Percentiles rank a stretch among this genome's conserved stretches.
Evolutionary conservation across 2,113 vertebrate genomes (phyloP).

Genomic region (Odocoileus hemionus): DNA sequence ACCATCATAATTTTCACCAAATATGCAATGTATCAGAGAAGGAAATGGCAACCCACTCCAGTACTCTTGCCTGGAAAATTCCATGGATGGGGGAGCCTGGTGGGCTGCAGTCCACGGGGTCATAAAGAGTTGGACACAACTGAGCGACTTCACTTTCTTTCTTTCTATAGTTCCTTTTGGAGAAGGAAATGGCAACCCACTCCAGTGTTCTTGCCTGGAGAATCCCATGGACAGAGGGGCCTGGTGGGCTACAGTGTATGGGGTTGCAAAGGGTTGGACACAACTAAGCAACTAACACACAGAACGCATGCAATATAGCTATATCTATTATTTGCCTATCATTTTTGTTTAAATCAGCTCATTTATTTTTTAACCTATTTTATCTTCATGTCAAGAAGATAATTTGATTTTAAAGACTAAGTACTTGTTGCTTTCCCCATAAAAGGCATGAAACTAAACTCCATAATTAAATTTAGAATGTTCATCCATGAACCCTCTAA

Average conservation of each 20-base stretch:
- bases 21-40: not conserved
- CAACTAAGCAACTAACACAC: not conserved
- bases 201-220: not conserved
- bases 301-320: not conserved
- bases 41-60: not conserved
- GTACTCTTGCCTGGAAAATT: not conserved
- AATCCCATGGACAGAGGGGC: not conserved
- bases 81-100: not conserved
- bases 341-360: constrained; percentile 8
- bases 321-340: not conserved
- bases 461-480: not conserved
- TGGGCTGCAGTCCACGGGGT: not conserved
- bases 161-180: not conserved
- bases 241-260: not conserved
- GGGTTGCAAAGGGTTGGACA: not conserved
- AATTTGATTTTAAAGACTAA: not conserved
- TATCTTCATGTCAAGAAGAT: not conserved
- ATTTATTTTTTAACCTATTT: not conserved
- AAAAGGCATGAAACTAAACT: not conserved
- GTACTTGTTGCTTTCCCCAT: not conserved
- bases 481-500: not conserved
- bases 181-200: not conserved
- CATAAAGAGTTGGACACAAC: accelerated
- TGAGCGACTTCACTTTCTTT: not conserved
- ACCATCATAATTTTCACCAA: not conserved